Base-by-base conservation (phyloP, 1,140 invertebrate species). In the Lepidurus arcticus region DNA sequence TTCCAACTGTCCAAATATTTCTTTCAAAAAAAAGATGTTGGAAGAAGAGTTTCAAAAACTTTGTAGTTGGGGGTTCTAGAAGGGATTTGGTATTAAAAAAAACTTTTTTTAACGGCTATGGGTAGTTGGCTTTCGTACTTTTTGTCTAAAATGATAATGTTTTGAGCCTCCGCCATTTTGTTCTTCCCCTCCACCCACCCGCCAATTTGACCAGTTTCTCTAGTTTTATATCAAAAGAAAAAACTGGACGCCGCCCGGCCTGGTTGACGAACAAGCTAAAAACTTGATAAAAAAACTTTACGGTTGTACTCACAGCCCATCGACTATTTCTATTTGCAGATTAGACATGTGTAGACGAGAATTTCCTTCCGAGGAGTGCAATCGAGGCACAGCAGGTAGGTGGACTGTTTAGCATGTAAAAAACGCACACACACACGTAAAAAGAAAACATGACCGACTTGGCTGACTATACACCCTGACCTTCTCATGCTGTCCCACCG, bases 261-360 rank as follows among this genome's bases (percentile, higher is more conserved):
- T 65, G 53, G 21, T 21, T 65, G 53, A 13, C 16, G 21, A 65
- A 65, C 8, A 65, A 13, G 13, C 53, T 34, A 65, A 65, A 65
- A 13, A 21, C 53, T 21, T 21, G 45, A n/a, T 65, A 65, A 21
- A 13, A 65, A 65, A 65, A 21, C 47, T 21, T 7, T 11, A 75
- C 74, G 74, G 9, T 34, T 65, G 42, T 44, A 76, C 80, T 74
- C 53, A 78, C 79, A 45, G 44, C 75, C 76, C 16, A 65, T 21
- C 16, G 53, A 65, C 53, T 80, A 76, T 81, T 81, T 77, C 80
- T 84, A 83, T 80, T 92, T 92, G 87, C 93, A 96, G 94, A 94
- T 93, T 97, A 91, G 95, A 97, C 92, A 97, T 97, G 95, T 97
- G 95, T 92, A 92, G 95, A 89, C 90, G 94, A 88, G 92, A 94